phyloP scores from a whole-genome alignment of 2,888 invertebrate species.

The Ectropis crepuscularia region DNA sequence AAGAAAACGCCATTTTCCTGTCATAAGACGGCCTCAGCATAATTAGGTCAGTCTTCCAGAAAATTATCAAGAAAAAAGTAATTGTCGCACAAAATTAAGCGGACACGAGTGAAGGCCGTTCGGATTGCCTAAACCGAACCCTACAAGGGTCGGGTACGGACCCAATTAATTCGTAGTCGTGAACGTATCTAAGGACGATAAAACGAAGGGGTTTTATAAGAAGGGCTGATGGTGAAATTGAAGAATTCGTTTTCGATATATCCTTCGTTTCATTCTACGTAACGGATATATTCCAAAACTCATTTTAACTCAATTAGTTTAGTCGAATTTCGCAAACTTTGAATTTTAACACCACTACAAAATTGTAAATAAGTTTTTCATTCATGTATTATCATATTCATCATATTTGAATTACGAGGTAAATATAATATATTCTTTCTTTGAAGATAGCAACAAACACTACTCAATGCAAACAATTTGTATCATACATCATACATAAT shows the following conservation, averaged over 20 bases:
- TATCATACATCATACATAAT: too few relatives aligned
- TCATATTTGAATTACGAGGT: too few relatives aligned
- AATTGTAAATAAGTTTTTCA: too few relatives aligned
- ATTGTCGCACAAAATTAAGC: conserved; percentile 54
- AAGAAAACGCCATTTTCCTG: conserved; percentile 34
- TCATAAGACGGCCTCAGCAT: conserved; percentile 35
- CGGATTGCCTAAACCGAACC: conserved; percentile 64
- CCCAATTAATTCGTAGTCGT: conserved; percentile 46
- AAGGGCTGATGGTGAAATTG: background rate
- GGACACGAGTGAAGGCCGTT: conserved; percentile 47
- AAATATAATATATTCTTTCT: too few relatives aligned
- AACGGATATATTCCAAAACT: too few relatives aligned
- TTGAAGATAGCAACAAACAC: too few relatives aligned
- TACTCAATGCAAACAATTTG: too few relatives aligned
- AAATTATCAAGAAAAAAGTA: conserved; percentile 44
- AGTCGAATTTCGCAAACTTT: too few relatives aligned
- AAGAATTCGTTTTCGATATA: background rate
- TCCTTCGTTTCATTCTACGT: too few relatives aligned
- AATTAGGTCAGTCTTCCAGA: conserved; percentile 37
- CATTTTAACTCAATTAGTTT: too few relatives aligned
- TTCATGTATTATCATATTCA: too few relatives aligned
- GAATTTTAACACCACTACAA: too few relatives aligned
- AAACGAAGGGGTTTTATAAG: conserved; percentile 1
- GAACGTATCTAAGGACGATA: conserved; percentile 26
- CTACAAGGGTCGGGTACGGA: conserved; percentile 58